Conservation (phyloP, 2,888 invertebrate species). For the Podotricha telesiphe region DNA sequence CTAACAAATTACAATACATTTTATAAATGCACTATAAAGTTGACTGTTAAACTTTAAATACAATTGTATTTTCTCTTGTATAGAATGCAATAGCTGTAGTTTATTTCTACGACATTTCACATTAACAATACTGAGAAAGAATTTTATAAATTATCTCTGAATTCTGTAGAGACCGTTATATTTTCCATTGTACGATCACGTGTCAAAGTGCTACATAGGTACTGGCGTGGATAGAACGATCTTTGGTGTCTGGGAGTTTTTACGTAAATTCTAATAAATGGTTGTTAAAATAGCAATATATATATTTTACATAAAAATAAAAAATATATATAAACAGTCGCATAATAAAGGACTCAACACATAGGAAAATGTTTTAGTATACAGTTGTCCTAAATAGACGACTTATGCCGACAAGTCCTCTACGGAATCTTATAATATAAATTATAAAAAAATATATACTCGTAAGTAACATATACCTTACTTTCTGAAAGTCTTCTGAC, state of each 20-base stretch:
- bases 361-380: too few species aligned
- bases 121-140: conserved; percentile 36
- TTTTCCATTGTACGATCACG: conserved; percentile 36
- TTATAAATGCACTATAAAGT: background rate
- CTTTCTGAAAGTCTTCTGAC: too few species aligned
- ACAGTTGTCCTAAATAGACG: too few species aligned
- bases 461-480: too few species aligned
- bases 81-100: conserved; percentile 29
- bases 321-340: too few species aligned
- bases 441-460: too few species aligned
- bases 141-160: conserved; percentile 42
- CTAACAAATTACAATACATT: too few species aligned
- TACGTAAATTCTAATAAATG: background rate
- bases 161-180: conserved; percentile 33
- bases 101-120: conserved; percentile 36
- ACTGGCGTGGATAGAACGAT: background rate
- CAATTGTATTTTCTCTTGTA: conserved; percentile 2
- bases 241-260: background rate
- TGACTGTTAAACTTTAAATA: conserved; percentile 1
- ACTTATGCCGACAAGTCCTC: too few species aligned
- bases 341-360: too few species aligned
- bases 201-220: conserved; percentile 35
- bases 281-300: too few species aligned
- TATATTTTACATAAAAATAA: too few species aligned
- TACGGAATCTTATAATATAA: too few species aligned